phyloP scores from a whole-genome alignment of 2,888 invertebrate genomes.

The Cryptophagus acutangulus region DNA sequence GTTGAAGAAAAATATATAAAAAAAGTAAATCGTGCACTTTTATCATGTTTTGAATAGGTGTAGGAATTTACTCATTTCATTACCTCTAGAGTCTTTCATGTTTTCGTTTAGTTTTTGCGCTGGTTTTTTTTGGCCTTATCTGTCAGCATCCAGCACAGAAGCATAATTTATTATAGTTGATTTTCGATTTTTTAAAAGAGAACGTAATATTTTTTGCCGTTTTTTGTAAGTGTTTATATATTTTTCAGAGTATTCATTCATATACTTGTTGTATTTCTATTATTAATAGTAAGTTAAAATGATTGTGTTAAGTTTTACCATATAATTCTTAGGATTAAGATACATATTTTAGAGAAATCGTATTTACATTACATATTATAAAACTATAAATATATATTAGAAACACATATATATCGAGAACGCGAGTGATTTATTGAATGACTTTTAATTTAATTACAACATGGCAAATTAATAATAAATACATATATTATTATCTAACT shows the following conservation, averaged over 20 bases:
- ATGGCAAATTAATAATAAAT: too few relatives aligned
- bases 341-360: slow-evolving; percentile 21
- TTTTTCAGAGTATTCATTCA: slow-evolving; percentile 48
- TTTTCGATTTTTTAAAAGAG: slow-evolving; percentile 14
- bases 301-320: slow-evolving; percentile 30
- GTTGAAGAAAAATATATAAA: too few relatives aligned
- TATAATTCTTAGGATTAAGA: slow-evolving; percentile 22
- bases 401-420: slow-evolving; percentile 1
- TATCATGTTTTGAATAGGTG: slow-evolving; percentile 19
- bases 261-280: slow-evolving; percentile 39
- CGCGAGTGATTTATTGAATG: slow-evolving; percentile 5
- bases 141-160: too few relatives aligned
- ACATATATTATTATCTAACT: too few relatives aligned
- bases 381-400: slow-evolving; percentile 5
- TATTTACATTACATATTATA: slow-evolving; percentile 6
- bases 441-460: too few relatives aligned
- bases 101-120: too few relatives aligned
- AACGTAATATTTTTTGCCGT: slow-evolving; percentile 21
- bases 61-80: slow-evolving; percentile 34
- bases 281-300: slow-evolving; percentile 37
- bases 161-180: slow-evolving; percentile 16
- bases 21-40: slow-evolving; percentile 25
- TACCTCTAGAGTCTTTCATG: slow-evolving; percentile 38
- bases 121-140: too few relatives aligned
- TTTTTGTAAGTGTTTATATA: slow-evolving; percentile 38